phyloP scores from a whole-genome alignment of 2,113 vertebrate species.

The Mustela lutreola region DNA sequence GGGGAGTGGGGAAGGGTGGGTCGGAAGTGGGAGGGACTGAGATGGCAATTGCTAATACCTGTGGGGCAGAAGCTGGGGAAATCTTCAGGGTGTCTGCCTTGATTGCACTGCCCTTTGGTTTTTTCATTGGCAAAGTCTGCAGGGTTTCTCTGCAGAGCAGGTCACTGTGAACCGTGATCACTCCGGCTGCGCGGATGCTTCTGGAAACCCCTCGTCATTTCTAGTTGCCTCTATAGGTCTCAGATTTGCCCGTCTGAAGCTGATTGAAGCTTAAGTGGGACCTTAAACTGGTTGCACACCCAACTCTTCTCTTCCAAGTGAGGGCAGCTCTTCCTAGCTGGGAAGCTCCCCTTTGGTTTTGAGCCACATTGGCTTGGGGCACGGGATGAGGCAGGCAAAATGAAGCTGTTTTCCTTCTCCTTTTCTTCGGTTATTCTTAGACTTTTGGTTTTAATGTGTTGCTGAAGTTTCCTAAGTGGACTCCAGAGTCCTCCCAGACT shows the following conservation, averaged over 20 bases:
- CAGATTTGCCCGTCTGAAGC: not conserved
- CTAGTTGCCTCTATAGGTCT: not conserved
- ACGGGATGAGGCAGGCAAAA: not conserved
- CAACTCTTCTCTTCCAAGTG: not conserved
- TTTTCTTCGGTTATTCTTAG: not conserved
- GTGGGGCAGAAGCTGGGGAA: not conserved
- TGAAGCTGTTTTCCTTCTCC: not conserved
- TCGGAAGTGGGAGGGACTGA: not conserved
- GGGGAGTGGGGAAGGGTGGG: too few species aligned
- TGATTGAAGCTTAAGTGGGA: not conserved
- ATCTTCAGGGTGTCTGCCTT: not conserved
- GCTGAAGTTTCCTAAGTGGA: not conserved
- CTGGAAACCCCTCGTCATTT: not conserved
- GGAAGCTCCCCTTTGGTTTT: not conserved
- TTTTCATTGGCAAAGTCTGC: not conserved
- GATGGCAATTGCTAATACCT: not conserved
- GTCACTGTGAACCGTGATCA: not conserved
- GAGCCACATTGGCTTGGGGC: not conserved
- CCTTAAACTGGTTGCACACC: not conserved
- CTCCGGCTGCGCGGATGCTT: not conserved
- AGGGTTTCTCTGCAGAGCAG: not conserved
- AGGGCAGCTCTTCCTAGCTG: too few species aligned
- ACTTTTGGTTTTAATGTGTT: not conserved
- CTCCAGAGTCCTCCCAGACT: not conserved
- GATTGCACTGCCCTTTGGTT: not conserved